These are phyloP conservation scores for Dolichallabes microphthalmus DNA, from an alignment of 2,113 vertebrate species.

Conservation along the genomic window DNA sequence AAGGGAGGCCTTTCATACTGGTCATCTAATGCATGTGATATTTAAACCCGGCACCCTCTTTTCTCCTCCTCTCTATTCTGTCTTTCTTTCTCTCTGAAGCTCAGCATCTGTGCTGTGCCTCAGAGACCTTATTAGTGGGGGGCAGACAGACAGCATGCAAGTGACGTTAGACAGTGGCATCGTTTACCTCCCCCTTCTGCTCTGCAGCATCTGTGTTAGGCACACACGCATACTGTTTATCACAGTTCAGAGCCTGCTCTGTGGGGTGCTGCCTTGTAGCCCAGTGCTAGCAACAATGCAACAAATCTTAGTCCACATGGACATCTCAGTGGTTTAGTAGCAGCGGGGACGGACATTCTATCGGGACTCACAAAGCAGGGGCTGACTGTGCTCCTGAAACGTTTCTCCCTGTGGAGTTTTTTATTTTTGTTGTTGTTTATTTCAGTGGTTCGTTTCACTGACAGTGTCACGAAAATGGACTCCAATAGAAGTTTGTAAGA, in stretches of 20 bases:
- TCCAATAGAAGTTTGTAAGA: background rate
- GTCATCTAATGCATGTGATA: slow-evolving; percentile 59
- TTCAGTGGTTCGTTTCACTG: background rate
- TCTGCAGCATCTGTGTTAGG: slow-evolving; percentile 66
- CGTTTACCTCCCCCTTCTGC: slow-evolving; percentile 58
- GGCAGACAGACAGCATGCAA: slow-evolving; percentile 50
- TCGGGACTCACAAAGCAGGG: slow-evolving; percentile 51
- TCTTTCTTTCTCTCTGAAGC: slow-evolving; percentile 44
- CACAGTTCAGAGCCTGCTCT: slow-evolving; percentile 54
- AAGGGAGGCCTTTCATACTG: slow-evolving; percentile 55
- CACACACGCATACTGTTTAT: slow-evolving; percentile 53
- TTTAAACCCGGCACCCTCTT: slow-evolving; percentile 58
- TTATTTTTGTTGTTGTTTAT: slow-evolving; percentile 6
- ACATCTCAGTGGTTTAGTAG: slow-evolving; percentile 52
- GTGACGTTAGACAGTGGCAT: slow-evolving; percentile 47
- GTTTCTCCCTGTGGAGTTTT: slow-evolving; percentile 24
- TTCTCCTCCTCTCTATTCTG: slow-evolving; percentile 47
- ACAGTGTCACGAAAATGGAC: background rate
- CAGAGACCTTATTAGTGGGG: slow-evolving; percentile 56
- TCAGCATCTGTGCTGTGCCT: slow-evolving; percentile 49
- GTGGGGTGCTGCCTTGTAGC: slow-evolving; percentile 42
- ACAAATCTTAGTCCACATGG: slow-evolving; percentile 51
- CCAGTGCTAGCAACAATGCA: slow-evolving; percentile 34
- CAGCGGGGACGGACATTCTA: slow-evolving; percentile 49
- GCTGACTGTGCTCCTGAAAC: slow-evolving; percentile 55